Conservation (phyloP, 1,140 invertebrate species). For the Anadara kagoshimensis region DNA sequence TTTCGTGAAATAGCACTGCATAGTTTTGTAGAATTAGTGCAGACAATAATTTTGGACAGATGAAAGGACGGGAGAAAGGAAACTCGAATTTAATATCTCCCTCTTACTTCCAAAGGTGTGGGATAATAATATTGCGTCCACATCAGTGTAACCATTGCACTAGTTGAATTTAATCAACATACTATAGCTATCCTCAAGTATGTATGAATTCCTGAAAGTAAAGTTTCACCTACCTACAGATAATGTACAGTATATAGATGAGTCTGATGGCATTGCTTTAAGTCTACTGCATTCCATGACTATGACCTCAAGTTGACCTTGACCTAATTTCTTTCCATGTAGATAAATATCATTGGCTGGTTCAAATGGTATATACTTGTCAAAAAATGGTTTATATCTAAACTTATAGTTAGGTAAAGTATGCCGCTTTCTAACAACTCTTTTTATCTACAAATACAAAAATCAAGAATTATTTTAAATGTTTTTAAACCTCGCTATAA, state of each 20-base stretch:
- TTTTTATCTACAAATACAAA: constrained; percentile 80
- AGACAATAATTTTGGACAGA: too few relatives aligned
- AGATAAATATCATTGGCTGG: constrained; percentile 60
- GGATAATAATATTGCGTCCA: too few relatives aligned
- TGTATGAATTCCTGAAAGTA: constrained; percentile 12
- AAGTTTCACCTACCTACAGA: constrained; percentile 78
- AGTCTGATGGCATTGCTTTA: constrained; percentile 73
- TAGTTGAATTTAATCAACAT: too few relatives aligned
- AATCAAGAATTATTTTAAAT: neutral
- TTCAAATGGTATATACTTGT: constrained; percentile 67
- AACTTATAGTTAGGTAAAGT: constrained; percentile 96
- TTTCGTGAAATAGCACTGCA: too few relatives aligned
- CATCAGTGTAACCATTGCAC: too few relatives aligned
- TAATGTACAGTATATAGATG: constrained; percentile 83
- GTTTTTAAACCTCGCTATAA: too few relatives aligned
- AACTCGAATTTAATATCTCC: too few relatives aligned
- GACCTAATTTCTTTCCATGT: constrained; percentile 76
- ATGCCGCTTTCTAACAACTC: constrained; percentile 90
- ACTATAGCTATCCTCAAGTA: too few relatives aligned
- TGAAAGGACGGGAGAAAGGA: too few relatives aligned
- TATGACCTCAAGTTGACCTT: constrained; percentile 86
- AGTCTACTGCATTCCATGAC: constrained; percentile 87
- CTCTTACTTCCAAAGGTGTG: too few relatives aligned
- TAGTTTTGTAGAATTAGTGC: too few relatives aligned
- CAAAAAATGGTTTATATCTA: constrained; percentile 90